phyloP scores from a whole-genome alignment of 2,113 vertebrate genomes.

The Alethe diademata region DNA sequence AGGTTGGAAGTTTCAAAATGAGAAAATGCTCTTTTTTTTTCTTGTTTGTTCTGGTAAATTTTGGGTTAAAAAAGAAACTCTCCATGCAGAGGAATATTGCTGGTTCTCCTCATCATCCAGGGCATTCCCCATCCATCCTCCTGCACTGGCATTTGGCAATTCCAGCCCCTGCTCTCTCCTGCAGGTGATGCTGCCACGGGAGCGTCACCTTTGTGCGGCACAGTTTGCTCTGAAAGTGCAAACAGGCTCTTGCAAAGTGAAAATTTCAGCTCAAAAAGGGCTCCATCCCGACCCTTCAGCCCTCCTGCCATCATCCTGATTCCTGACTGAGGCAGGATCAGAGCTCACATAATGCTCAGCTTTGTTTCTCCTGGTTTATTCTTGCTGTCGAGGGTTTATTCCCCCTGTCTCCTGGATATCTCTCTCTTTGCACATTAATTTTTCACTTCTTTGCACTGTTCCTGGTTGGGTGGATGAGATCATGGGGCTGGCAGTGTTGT shows the following conservation, averaged over 20 bases:
- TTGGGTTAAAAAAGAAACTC: neutral
- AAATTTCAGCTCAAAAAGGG: neutral
- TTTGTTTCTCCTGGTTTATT: neutral
- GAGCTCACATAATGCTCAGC: neutral
- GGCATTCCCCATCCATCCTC: neutral
- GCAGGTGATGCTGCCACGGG: rapidly evolving
- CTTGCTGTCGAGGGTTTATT: neutral
- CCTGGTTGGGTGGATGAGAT: neutral
- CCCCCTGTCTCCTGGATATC: neutral
- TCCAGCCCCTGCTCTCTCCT: neutral
- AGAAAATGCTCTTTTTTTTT: neutral
- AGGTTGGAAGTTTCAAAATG: neutral
- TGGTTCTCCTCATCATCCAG: neutral
- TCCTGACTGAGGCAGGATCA: neutral
- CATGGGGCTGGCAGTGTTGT: constrained; percentile 13
- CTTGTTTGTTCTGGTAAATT: neutral
- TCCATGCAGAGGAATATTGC: rapidly evolving
- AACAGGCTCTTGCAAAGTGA: neutral
- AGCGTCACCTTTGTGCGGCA: rapidly evolving
- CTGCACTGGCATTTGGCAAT: rapidly evolving
- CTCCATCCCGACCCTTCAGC: neutral
- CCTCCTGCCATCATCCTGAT: neutral
- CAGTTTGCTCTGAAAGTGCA: neutral
- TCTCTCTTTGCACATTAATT: neutral
- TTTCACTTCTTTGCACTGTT: neutral